Conservation (phyloP, 2,888 invertebrate genomes). For the Drosophila pullipes region DNA sequence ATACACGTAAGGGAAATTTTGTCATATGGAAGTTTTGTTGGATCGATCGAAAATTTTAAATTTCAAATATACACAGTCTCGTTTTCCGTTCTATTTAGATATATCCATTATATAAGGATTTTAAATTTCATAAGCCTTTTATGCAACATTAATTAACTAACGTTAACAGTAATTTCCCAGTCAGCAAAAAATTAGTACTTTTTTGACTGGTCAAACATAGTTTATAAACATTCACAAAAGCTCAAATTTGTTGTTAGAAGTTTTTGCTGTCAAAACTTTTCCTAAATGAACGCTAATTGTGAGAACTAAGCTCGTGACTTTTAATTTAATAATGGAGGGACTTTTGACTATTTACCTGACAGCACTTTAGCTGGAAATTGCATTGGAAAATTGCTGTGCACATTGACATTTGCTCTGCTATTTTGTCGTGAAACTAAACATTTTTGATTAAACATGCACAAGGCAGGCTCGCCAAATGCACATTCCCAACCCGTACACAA, state of each 20-base stretch:
- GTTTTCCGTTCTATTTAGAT: background rate
- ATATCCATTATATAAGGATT: background rate
- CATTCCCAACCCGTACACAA: background rate
- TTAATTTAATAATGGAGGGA: background rate
- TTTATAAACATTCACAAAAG: background rate
- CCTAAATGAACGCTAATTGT: background rate
- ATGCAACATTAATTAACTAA: background rate
- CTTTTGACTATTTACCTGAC: background rate
- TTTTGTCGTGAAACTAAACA: background rate
- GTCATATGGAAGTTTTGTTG: background rate
- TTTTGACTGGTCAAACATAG: background rate
- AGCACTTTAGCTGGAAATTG: background rate
- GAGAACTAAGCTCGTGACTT: background rate
- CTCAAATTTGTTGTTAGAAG: background rate
- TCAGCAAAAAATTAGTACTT: background rate
- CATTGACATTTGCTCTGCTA: background rate
- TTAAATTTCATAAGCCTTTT: background rate
- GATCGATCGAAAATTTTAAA: background rate
- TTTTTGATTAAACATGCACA: background rate
- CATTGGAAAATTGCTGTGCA: background rate
- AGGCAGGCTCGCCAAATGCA: accelerated
- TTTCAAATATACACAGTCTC: background rate
- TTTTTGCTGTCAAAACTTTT: background rate
- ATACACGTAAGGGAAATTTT: background rate
- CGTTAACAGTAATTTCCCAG: background rate